phyloP scores from a whole-genome alignment of 2,113 vertebrate genomes.

The Tyto alba region DNA sequence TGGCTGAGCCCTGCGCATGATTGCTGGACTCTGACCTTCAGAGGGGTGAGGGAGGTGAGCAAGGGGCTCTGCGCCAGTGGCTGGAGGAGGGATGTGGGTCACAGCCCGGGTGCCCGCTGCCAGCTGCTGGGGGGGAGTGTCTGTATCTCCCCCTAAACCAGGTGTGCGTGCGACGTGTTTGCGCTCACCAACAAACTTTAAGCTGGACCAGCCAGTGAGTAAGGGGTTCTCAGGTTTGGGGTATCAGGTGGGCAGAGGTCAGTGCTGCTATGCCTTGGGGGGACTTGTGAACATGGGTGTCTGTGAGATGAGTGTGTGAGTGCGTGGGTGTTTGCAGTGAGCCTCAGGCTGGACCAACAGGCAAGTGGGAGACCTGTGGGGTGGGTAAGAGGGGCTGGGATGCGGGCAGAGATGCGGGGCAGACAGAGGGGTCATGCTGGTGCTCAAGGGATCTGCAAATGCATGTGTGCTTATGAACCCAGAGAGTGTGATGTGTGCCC shows the following conservation, averaged over 20 bases:
- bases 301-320: background rate
- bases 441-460: background rate
- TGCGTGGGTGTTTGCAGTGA: background rate
- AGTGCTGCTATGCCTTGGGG: background rate
- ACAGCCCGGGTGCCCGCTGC: background rate
- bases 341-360: background rate
- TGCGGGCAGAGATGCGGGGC: background rate
- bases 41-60: background rate
- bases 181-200: background rate
- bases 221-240: background rate
- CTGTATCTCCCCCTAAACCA: background rate
- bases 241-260: background rate
- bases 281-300: background rate
- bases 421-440: background rate
- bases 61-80: background rate
- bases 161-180: rapidly evolving
- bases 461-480: background rate
- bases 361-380: background rate
- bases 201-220: background rate
- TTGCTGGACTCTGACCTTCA: background rate
- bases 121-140: background rate
- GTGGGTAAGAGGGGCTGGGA: background rate
- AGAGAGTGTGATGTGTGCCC: background rate
- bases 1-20: background rate
- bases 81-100: background rate